Evolutionary conservation across 2,888 invertebrate genomes (phyloP).

Genomic region (Caenorhabditis drosophilae): DNA sequence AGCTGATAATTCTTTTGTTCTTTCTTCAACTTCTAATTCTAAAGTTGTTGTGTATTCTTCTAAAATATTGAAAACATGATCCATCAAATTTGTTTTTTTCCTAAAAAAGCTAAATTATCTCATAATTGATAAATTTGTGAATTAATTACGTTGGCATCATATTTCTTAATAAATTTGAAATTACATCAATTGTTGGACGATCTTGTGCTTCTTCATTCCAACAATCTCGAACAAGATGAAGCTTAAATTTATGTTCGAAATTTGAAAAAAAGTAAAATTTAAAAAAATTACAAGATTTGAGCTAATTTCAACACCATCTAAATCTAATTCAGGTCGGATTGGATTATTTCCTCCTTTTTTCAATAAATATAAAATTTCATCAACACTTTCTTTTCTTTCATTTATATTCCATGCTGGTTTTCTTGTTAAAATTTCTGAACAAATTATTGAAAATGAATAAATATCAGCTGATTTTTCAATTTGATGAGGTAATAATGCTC

Average conservation of each 20-base stretch:
- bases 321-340: conserved; percentile 47
- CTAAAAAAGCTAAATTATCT: background rate
- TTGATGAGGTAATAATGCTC: conserved; percentile 25
- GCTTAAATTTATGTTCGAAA: no score
- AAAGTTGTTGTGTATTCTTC: conserved; percentile 62
- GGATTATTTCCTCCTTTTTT: conserved; percentile 51
- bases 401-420: conserved; percentile 59
- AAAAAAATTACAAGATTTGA: conserved; percentile 23
- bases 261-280: no score
- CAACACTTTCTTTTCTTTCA: conserved; percentile 48
- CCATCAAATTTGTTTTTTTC: conserved; percentile 57
- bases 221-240: conserved; percentile 58
- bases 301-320: conserved; percentile 46
- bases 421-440: conserved; percentile 59
- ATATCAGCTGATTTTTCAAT: conserved; percentile 59
- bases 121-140: background rate
- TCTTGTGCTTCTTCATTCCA: conserved; percentile 57
- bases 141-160: conserved; percentile 28
- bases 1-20: conserved; percentile 59
- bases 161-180: conserved; percentile 5
- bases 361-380: conserved; percentile 56
- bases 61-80: conserved; percentile 65
- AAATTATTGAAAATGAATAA: conserved; percentile 62
- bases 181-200: conserved; percentile 49
- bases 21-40: conserved; percentile 59